Conservation (phyloP, 2,888 invertebrate species). For the Sphaerophoria rueppellii region DNA sequence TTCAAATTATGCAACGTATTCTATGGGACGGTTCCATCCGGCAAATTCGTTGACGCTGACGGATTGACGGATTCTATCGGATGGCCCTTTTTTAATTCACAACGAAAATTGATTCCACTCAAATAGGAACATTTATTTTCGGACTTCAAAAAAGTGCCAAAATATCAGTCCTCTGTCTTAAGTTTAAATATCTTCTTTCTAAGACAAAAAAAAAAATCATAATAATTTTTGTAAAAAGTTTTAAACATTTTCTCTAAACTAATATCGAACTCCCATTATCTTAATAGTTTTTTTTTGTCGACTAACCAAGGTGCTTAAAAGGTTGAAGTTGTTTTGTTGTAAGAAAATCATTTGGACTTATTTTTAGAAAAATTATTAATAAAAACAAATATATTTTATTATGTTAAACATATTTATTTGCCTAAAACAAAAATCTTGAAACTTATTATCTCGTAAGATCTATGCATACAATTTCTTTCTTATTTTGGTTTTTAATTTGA, state of each 20-base stretch:
- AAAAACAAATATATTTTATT: conserved; percentile 26
- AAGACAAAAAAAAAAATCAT: no score
- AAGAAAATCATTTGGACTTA: conserved; percentile 40
- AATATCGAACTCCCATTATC: conserved; percentile 54
- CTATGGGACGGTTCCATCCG: no score
- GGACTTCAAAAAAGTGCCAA: no score
- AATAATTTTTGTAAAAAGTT: not conserved
- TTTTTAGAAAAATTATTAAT: not conserved
- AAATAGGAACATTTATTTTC: no score
- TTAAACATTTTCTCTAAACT: conserved; percentile 22
- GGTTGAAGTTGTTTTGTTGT: conserved; percentile 34
- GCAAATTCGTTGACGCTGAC: no score
- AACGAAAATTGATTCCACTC: no score
- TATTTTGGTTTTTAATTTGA: conserved; percentile 3
- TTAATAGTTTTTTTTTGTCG: conserved; percentile 20
- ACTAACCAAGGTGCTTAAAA: conserved; percentile 62
- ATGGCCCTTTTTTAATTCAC: no score
- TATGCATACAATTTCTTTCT: conserved; percentile 3
- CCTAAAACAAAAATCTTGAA: conserved; percentile 22
- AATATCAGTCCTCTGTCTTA: no score
- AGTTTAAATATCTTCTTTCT: no score
- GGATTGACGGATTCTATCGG: no score
- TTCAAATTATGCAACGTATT: no score
- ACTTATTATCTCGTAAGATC: conserved; percentile 13
- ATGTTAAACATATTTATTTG: conserved; percentile 53